A percentile compares a stretch with the other conserved stretches of the same genome.
Evolutionary conservation across 2,888 invertebrate species (phyloP).

Genomic region (Venustoraphidia nigricollis): DNA sequence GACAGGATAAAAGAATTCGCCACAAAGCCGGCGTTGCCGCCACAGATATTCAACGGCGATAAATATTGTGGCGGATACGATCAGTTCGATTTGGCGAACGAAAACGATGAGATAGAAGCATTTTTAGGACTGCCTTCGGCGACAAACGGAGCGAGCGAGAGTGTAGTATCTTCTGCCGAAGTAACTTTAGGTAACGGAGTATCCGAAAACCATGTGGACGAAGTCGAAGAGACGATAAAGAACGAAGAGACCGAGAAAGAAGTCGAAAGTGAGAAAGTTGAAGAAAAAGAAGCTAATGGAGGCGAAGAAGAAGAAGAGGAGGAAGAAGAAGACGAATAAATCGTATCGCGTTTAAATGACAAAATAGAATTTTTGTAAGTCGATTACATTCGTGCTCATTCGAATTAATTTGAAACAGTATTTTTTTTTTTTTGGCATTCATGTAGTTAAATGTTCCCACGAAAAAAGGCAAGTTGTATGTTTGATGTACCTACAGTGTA

Average conservation of each 20-base stretch:
- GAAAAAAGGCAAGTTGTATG: no score
- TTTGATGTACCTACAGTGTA: no score
- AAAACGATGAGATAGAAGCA: slow-evolving; percentile 75
- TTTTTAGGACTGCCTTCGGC: slow-evolving; percentile 64
- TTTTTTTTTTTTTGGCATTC: no score
- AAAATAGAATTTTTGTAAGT: slow-evolving; percentile 7
- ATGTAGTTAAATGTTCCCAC: no score
- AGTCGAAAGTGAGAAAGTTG: slow-evolving; percentile 9
- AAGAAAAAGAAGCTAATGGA: slow-evolving; percentile 10
- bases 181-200: slow-evolving; percentile 22
- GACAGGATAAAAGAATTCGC: slow-evolving; percentile 86
- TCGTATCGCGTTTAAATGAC: slow-evolving; percentile 6
- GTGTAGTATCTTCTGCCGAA: slow-evolving; percentile 29
- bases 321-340: slow-evolving; percentile 11
- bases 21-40: slow-evolving; percentile 65
- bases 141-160: slow-evolving; percentile 29
- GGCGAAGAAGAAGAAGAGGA: slow-evolving; percentile 14
- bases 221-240: slow-evolving; percentile 16
- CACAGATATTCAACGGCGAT: slow-evolving; percentile 87
- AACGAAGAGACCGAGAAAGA: slow-evolving; percentile 13
- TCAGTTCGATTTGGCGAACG: slow-evolving; percentile 80
- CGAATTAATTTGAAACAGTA: no score
- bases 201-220: slow-evolving; percentile 12
- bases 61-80: slow-evolving; percentile 92
- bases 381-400: neutral